These are phyloP conservation scores for Meloidogyne chitwoodi DNA, from an alignment of 1,140 invertebrate genomes.

Conservation along the genomic window DNA sequence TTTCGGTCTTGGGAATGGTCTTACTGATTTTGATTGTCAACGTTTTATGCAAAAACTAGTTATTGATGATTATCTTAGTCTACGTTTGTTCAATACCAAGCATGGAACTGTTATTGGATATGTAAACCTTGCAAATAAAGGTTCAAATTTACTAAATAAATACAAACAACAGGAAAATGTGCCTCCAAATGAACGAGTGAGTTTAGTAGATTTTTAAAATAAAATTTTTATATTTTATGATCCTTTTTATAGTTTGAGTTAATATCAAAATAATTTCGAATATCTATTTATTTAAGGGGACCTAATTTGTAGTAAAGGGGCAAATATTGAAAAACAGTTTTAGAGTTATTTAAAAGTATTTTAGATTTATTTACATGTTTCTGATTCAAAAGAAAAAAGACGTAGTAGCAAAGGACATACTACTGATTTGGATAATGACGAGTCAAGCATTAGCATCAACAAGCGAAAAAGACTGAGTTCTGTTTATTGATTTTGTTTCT, in stretches of 20 bases:
- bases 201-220: neutral
- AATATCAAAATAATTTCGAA: too few species aligned
- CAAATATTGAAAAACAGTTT: too few species aligned
- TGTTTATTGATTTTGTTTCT: neutral
- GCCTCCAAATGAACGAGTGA: neutral
- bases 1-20: slow-evolving; percentile 10
- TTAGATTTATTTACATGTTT: neutral
- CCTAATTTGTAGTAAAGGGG: too few species aligned
- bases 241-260: too few species aligned
- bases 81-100: neutral
- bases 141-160: slow-evolving; percentile 2
- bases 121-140: slow-evolving; percentile 1
- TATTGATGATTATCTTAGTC: slow-evolving; percentile 21
- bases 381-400: neutral
- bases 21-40: slow-evolving; percentile 15
- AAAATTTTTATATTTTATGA: too few species aligned
- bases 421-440: neutral
- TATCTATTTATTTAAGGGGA: too few species aligned
- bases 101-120: slow-evolving; percentile 22
- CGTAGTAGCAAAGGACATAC: neutral
- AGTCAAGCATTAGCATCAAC: neutral
- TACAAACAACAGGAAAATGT: neutral
- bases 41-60: slow-evolving; percentile 26
- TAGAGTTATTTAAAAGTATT: neutral
- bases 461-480: neutral